These are phyloP conservation scores for Diogma glabrata DNA, from an alignment of 2,888 invertebrate species.

Conservation along the genomic window DNA sequence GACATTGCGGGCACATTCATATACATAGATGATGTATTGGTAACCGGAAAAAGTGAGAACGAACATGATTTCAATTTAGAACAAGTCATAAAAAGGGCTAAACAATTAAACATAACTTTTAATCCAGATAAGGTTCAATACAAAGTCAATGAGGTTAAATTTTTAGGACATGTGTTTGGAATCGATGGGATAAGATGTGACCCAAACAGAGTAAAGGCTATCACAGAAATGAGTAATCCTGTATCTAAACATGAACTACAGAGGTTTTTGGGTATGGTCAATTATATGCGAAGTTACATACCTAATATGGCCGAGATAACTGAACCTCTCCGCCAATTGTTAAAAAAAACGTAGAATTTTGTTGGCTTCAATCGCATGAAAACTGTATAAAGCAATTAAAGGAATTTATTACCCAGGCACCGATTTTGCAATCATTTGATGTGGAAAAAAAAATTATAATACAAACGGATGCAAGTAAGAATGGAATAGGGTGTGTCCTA, in stretches of 20 bases:
- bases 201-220: not conserved
- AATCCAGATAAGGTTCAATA: constrained; percentile 16
- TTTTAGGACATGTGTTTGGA: not conserved
- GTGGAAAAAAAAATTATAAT: not conserved
- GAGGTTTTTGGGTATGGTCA: not conserved
- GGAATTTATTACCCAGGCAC: not conserved
- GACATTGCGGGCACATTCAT: constrained; percentile 10
- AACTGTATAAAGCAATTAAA: not conserved
- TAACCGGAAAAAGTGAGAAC: constrained; percentile 10
- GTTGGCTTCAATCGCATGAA: not conserved
- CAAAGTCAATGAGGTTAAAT: constrained; percentile 12
- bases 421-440: not conserved
- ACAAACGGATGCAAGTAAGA: not conserved
- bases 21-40: constrained; percentile 15
- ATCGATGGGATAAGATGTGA: not conserved
- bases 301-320: too few relatives aligned
- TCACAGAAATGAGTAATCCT: too few relatives aligned
- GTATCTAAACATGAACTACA: not conserved
- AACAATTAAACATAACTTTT: constrained; percentile 11
- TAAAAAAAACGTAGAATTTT: too few relatives aligned
- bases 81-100: constrained; percentile 12
- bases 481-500: not conserved
- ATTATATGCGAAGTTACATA: not conserved
- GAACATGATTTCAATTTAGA: constrained; percentile 16
- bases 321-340: too few relatives aligned